Conservation (phyloP, 2,888 invertebrate species). For the Drosophila tanythrix region DNA sequence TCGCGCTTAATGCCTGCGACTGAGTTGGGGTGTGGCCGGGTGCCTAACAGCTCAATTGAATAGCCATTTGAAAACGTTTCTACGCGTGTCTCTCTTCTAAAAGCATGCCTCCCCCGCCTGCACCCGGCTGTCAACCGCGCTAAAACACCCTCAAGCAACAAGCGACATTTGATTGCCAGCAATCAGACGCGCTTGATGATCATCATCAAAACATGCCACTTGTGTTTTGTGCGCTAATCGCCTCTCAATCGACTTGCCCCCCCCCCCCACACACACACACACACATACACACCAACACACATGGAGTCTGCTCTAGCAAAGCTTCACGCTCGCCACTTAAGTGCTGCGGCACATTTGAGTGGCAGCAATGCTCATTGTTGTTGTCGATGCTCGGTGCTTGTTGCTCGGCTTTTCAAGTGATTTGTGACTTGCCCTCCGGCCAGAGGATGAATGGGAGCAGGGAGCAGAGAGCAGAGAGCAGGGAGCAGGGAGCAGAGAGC, state of each 20-base stretch:
- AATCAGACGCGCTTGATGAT: slow-evolving; percentile 72
- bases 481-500: neutral
- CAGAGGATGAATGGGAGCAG: neutral
- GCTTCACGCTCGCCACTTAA: slow-evolving; percentile 62
- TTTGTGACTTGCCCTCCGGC: slow-evolving; percentile 52
- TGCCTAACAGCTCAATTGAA: slow-evolving; percentile 76
- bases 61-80: slow-evolving; percentile 72
- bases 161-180: slow-evolving; percentile 76
- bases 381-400: slow-evolving; percentile 66
- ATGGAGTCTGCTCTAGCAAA: slow-evolving; percentile 11
- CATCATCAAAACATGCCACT: slow-evolving; percentile 78
- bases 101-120: neutral
- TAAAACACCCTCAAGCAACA: slow-evolving; percentile 15
- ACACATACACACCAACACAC: slow-evolving; percentile 16
- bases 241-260: slow-evolving; percentile 69
- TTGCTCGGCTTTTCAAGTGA: slow-evolving; percentile 58
- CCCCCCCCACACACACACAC: slow-evolving; percentile 16
- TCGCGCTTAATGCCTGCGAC: slow-evolving; percentile 46
- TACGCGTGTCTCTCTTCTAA: slow-evolving; percentile 67
- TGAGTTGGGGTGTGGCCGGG: slow-evolving; percentile 21
- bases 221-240: slow-evolving; percentile 78
- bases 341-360: slow-evolving; percentile 72
- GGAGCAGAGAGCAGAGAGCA: neutral
- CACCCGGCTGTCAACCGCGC: too few relatives aligned
- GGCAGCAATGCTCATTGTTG: slow-evolving; percentile 53